phyloP scores from a whole-genome alignment of 2,113 vertebrate species.

The Poecile atricapillus region DNA sequence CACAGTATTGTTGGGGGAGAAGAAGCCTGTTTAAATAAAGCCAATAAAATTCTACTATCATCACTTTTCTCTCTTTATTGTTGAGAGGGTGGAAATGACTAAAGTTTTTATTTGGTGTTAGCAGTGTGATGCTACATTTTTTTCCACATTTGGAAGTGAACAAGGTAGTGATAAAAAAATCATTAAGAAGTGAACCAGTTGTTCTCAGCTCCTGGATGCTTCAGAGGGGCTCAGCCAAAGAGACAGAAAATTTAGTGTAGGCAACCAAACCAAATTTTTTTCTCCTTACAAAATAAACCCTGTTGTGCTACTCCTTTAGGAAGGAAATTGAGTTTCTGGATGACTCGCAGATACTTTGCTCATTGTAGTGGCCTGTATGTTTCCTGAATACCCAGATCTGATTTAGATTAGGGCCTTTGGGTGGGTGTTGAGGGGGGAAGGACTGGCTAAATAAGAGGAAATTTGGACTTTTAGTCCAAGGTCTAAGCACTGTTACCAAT shows the following conservation, averaged over 20 bases:
- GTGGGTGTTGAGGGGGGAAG: not conserved
- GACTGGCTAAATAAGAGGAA: constrained; percentile 40
- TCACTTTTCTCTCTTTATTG: constrained; percentile 53
- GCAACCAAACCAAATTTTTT: not conserved
- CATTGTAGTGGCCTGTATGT: constrained; percentile 14
- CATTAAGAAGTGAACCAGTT: constrained; percentile 24
- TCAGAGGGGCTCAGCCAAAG: not conserved
- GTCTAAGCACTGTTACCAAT: constrained; percentile 32
- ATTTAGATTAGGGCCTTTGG: constrained; percentile 48
- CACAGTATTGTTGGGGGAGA: constrained; percentile 50
- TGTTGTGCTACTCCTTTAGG: constrained; percentile 43
- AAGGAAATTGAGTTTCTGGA: constrained; percentile 63
- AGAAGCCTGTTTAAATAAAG: constrained; percentile 57
- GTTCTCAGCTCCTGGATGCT: constrained; percentile 26
- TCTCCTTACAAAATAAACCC: constrained; percentile 36
- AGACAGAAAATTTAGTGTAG: not conserved
- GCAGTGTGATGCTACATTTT: constrained; percentile 31
- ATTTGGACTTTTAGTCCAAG: constrained; percentile 46
- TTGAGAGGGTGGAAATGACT: constrained; percentile 45
- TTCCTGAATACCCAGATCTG: constrained; percentile 63
- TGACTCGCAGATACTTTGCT: constrained; percentile 56
- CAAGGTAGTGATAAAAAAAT: constrained; percentile 42
- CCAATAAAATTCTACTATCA: constrained; percentile 44
- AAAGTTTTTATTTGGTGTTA: constrained; percentile 48
- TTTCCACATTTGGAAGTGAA: constrained; percentile 57